These are phyloP conservation scores for Anarsia innoxiella DNA, from an alignment of 2,888 invertebrate species.

Conservation along the genomic window DNA sequence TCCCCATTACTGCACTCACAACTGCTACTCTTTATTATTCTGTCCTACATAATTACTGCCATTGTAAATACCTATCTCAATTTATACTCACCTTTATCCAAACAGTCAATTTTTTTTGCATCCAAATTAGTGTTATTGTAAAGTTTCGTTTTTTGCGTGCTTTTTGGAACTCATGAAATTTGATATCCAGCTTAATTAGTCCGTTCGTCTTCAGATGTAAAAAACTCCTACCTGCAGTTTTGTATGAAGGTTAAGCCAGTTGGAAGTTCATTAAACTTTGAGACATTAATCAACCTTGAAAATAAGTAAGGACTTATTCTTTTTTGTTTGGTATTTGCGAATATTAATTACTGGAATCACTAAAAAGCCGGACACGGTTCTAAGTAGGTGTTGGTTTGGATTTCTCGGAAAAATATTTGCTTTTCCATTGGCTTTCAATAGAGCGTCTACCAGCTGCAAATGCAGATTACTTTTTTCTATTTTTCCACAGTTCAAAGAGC, in stretches of 20 bases:
- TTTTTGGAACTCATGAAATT: slow-evolving; percentile 10
- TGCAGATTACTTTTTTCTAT: no score
- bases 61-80: no score
- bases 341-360: slow-evolving; percentile 1
- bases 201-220: slow-evolving; percentile 8
- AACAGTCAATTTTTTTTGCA: slow-evolving; percentile 2
- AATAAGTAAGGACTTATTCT: background rate
- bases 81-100: background rate
- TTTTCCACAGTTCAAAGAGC: no score
- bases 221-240: slow-evolving; percentile 10
- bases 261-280: slow-evolving; percentile 7
- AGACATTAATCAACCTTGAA: slow-evolving; percentile 4
- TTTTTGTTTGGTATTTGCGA: slow-evolving; percentile 2
- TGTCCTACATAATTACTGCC: no score
- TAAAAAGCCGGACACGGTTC: slow-evolving; percentile 7
- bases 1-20: no score
- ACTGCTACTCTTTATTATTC: no score
- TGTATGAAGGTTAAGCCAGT: slow-evolving; percentile 2
- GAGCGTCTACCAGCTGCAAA: no score
- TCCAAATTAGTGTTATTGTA: no score
- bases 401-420: no score
- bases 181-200: slow-evolving; percentile 12
- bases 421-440: no score
- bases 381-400: no score
- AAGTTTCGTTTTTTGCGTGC: slow-evolving; percentile 3